Evolutionary conservation across 2,113 vertebrate species (phyloP), one percentile per base, ranked within the genome.

Genomic region (Panurus biarmicus): DNA sequence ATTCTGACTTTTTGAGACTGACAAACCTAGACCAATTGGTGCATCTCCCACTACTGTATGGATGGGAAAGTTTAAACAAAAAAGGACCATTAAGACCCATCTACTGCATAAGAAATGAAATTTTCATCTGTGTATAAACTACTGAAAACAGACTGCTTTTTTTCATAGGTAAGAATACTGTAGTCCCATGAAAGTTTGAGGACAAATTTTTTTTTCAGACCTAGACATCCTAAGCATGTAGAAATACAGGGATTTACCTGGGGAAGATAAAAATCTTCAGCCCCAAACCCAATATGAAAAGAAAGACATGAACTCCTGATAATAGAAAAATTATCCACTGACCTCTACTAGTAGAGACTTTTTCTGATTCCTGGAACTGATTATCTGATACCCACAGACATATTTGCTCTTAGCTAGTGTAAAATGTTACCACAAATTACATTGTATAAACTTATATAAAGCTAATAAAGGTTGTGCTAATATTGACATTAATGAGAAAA

Each of bases 401-500:
- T 2, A 24, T 50, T 73, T 62, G 45, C 67, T 44, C 26, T 82
- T 78, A 79, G 45, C 45, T 89, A 50, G 54, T 35, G 24, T 57
- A 93, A 85, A 95, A 92, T 7, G 6, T 69, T 60, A 84, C 51
- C 50, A 65, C 26, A 76, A 89, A 78, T 91, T 84, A 88, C 47
- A 36, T 51, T 58, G 47, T 25, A 73, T 85, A 92, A 96, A 86
- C 28, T 91, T 47, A 66, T 20, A 62, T 26, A 83, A 78, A 90
- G 51, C 42, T 78, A 61, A 76, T 87, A 91, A 53, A 31, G 48
- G 26, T 36, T 72, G 36, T 60, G 18, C 60, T 94, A 96, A 94
- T 85, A 90, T 65, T 92, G 84, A 93, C 42, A 75, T 69, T 69
- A 77, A 80, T 23, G 48, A 96, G 18, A 25, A 94, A 96, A 89